A percentile compares a stretch with the other conserved stretches of the same genome.
These are phyloP conservation scores for Gobionotothen gibberifrons DNA, from an alignment of 2,797 vertebrate genomes.

Conservation along the genomic window DNA sequence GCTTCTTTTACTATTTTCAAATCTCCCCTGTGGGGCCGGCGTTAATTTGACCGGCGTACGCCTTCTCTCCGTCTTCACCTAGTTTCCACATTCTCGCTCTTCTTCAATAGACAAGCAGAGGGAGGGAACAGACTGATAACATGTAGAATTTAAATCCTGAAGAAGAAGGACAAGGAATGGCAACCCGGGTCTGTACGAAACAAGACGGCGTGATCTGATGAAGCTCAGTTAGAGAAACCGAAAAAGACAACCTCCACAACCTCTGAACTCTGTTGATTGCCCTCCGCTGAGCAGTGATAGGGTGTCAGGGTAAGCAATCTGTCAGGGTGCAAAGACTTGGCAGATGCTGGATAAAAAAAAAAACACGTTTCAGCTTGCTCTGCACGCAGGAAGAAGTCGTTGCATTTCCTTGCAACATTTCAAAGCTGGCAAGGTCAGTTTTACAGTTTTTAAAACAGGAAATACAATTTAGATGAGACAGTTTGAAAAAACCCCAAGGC, in stretches of 20 bases:
- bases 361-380: slow-evolving; percentile 48
- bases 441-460: slow-evolving; percentile 48
- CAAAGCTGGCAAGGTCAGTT: slow-evolving; percentile 43
- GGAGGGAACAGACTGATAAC: slow-evolving; percentile 1
- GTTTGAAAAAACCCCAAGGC: slow-evolving; percentile 17
- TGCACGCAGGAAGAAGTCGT: slow-evolving; percentile 36
- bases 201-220: slow-evolving; percentile 24
- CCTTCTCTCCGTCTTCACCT: slow-evolving; percentile 37
- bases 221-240: slow-evolving; percentile 31
- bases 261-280: slow-evolving; percentile 53
- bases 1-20: slow-evolving; percentile 55
- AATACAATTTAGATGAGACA: slow-evolving; percentile 52
- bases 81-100: slow-evolving; percentile 30
- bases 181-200: slow-evolving; percentile 10
- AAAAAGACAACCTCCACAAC: slow-evolving; percentile 38
- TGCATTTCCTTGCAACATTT: slow-evolving; percentile 44
- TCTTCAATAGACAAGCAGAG: slow-evolving; percentile 11
- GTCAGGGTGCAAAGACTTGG: slow-evolving; percentile 60
- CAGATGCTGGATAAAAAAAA: slow-evolving; percentile 43
- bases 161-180: slow-evolving; percentile 18
- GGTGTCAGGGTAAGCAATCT: slow-evolving; percentile 70
- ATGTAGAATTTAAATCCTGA: slow-evolving; percentile 24
- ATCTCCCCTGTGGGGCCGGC: slow-evolving; percentile 41
- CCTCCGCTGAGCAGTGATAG: slow-evolving; percentile 50
- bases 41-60: slow-evolving; percentile 40